These are phyloP conservation scores for Gobius niger DNA, from an alignment of 2,113 vertebrate genomes.

Conservation along the genomic window DNA sequence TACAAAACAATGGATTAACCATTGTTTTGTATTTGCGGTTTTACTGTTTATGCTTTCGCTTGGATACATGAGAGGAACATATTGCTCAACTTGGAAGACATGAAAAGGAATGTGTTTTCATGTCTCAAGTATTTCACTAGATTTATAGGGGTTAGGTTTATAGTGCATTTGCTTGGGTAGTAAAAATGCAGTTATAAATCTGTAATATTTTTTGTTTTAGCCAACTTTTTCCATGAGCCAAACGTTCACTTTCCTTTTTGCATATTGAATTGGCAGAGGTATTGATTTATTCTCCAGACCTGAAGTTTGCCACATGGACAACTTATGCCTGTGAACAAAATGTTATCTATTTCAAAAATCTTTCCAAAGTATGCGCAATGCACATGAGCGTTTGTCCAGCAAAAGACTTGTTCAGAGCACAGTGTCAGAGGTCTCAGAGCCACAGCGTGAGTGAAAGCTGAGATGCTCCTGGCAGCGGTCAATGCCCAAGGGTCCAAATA, in stretches of 20 bases:
- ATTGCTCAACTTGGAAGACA: neutral
- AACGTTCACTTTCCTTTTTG: too few species aligned
- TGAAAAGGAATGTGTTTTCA: neutral
- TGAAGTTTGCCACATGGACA: too few species aligned
- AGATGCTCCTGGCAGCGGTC: constrained; percentile 5
- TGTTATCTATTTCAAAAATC: too few species aligned
- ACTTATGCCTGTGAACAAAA: too few species aligned
- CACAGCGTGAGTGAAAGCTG: constrained; percentile 18
- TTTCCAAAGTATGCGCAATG: too few species aligned
- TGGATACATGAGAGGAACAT: neutral
- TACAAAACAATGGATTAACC: too few species aligned
- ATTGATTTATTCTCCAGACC: too few species aligned
- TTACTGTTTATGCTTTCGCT: neutral
- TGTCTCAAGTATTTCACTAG: neutral
- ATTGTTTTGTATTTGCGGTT: neutral
- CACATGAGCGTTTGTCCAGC: neutral
- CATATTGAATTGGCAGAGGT: too few species aligned
- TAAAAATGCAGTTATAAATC: neutral
- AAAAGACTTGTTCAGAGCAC: neutral
- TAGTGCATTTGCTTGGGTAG: neutral
- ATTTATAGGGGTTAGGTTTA: neutral
- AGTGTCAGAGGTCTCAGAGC: constrained; percentile 1
- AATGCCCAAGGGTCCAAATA: constrained; percentile 19
- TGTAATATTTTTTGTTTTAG: neutral
- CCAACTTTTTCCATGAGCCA: too few species aligned